Base-by-base conservation (phyloP, 1,140 invertebrate genomes). In the Dendrolimus kikuchii region DNA sequence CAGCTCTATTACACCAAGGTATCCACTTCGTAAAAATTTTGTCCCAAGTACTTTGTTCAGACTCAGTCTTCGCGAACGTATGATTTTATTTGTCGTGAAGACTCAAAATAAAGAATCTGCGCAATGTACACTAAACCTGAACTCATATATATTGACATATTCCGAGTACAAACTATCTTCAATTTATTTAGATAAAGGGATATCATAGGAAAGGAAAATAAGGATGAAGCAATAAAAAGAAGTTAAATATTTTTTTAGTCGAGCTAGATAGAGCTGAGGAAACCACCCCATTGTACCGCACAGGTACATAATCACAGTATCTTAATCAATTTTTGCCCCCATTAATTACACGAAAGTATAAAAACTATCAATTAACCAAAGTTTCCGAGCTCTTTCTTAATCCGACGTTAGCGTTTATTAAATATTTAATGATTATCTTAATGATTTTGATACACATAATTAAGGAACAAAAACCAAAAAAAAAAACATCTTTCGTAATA, bases 381-480 rank as follows among this genome's bases (percentile, higher is more conserved):
- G 58, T 70, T 73, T 68, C 72, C 60, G 43, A 64, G 62, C 77
- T 74, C 80, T 76, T 66, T 68, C 66, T 59, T 62, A 44, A 54
- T 57, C 52, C 68, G 67, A 71, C 75, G 46, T 66, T 62, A 72
- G 68, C 60, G 54, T 84, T 86, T 86, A 84, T 81, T 84, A 52
- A 74, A 78, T 81, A 86, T 81, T 76, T 78, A 81, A 75, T 76
- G 65, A 81, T 80, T 79, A 86, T 78, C 81, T 87, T 88, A 87
- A 86, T 74, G 62, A 76, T 82, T 81, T 82, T 67, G 71, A 82
- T 87, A 86, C 76, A 86, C 68, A 77, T 87, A 88, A 86, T 85
- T 86, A 83, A 88, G 87, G 87, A 88, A 88, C 87, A 88, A 88
- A 88, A 88, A 81, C 82, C 81, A 86, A 88, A 86, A 86, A 88